Conservation (phyloP, 2,797 vertebrate species). For the Avahi laniger region DNA sequence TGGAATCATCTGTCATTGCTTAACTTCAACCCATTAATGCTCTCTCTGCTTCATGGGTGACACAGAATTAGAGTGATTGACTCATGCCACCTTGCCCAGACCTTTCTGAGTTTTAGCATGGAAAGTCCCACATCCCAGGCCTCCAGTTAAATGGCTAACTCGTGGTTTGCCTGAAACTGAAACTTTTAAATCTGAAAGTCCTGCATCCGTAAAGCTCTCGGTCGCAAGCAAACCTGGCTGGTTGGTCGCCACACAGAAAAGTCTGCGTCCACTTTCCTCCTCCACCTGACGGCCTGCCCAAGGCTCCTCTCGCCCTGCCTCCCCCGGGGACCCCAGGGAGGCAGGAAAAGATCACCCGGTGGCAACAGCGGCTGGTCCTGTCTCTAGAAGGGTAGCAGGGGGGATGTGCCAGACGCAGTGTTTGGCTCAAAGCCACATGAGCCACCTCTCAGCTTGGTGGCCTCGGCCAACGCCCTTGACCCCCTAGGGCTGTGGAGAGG, state of each 20-base stretch:
- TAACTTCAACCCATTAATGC: not conserved
- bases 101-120: not conserved
- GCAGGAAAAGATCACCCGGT: not conserved
- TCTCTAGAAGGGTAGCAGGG: not conserved
- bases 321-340: not conserved
- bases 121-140: too few species aligned
- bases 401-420: not conserved
- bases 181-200: not conserved
- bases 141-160: not conserved
- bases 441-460: not conserved
- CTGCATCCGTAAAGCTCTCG: too few species aligned
- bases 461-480: not conserved
- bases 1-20: not conserved
- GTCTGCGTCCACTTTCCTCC: not conserved
- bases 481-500: not conserved
- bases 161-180: not conserved
- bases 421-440: not conserved
- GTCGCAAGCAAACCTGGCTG: too few species aligned
- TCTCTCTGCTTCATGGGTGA: not conserved
- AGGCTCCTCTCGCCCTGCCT: not conserved
- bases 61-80: not conserved
- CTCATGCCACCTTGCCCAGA: not conserved
- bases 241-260: not conserved
- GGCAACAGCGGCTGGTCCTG: accelerated
- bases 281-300: not conserved